Base-by-base conservation (phyloP, 2,888 invertebrate species). In the Drosophila incognita region DNA sequence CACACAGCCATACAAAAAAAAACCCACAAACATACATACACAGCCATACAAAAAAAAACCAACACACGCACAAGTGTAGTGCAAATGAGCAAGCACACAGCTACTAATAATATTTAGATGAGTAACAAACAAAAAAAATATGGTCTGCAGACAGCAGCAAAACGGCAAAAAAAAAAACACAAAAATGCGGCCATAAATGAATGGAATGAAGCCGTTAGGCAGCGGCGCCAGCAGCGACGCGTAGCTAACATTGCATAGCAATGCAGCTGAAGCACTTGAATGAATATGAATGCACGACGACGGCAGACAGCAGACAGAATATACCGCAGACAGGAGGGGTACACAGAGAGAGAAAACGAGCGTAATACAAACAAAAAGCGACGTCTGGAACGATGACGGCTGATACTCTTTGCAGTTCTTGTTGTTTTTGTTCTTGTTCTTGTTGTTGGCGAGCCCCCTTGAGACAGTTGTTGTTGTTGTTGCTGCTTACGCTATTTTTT, bases 161-260 rank as follows among this genome's bases (percentile, higher is more conserved):
- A 4, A 46, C 46, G 46, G 46, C 46, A 46, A 46, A 24, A 24
- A 21, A 74, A 74, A 69, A 66, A 58, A 81, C 76, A 69, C 57
- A 85, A 80, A 83, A 83, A 83, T 83, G 83, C 83, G 81, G 76
- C 79, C 82, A 83, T 69, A 76, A 81, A 87, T 84, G 84, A 89
- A 84, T 84, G 84, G 89, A 84, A 81, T 83, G 79, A 74, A 54
- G 51, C 69, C 81, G 63, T 53, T 57, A 66, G 66, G 46, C 59
- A 54, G 67, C 67, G 68, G 68, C 60, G 66, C 46, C 67, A 56
- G 61, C 81, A 49, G 35, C 59, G 59, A 54, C 63, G 40, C 58
- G 63, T 57, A 57, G 52, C n/a, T 24, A 57, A 31, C 53, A 54
- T 52, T 62, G 81, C 61, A 54, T 48, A 59, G 76, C 68, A 63